phyloP scores from a whole-genome alignment of 2,888 invertebrate genomes.

The Pseudoips prasinana region DNA sequence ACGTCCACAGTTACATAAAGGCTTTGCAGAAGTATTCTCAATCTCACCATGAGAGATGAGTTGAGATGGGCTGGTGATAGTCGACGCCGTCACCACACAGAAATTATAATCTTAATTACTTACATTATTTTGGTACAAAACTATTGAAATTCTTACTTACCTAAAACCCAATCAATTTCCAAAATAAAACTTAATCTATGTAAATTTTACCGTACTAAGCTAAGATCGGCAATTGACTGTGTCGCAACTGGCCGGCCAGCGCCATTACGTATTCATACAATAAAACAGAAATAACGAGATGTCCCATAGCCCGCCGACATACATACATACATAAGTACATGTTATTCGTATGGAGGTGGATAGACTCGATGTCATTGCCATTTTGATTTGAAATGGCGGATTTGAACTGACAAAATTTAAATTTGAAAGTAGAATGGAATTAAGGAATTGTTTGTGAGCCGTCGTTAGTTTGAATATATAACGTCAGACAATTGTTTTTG shows the following conservation, averaged over 20 bases:
- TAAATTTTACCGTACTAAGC: conserved; percentile 57
- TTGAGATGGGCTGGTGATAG: too few species aligned
- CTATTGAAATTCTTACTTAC: too few species aligned
- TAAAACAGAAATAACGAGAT: conserved; percentile 78
- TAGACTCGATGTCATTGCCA: conserved; percentile 18
- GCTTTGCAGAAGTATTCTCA: too few species aligned
- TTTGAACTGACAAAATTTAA: not conserved
- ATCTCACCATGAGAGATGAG: too few species aligned
- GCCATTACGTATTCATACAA: conserved; percentile 76
- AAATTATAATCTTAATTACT: too few species aligned
- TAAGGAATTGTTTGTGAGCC: not conserved
- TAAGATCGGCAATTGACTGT: conserved; percentile 69
- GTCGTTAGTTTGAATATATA: too few species aligned
- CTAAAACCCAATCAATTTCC: not conserved
- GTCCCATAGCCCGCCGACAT: conserved; percentile 35
- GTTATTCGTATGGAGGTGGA: conserved; percentile 14
- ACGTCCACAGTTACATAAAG: too few species aligned
- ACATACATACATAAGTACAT: conserved; percentile 30
- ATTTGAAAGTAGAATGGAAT: conserved; percentile 1
- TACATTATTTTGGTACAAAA: too few species aligned
- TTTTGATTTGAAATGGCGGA: conserved; percentile 7
- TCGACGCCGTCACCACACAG: too few species aligned
- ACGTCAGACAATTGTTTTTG: too few species aligned
- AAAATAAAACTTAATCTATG: conserved; percentile 48
- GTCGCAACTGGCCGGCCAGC: conserved; percentile 59